phyloP scores from a whole-genome alignment of 2,797 vertebrate genomes.

The Sphenopsis melanotis region DNA sequence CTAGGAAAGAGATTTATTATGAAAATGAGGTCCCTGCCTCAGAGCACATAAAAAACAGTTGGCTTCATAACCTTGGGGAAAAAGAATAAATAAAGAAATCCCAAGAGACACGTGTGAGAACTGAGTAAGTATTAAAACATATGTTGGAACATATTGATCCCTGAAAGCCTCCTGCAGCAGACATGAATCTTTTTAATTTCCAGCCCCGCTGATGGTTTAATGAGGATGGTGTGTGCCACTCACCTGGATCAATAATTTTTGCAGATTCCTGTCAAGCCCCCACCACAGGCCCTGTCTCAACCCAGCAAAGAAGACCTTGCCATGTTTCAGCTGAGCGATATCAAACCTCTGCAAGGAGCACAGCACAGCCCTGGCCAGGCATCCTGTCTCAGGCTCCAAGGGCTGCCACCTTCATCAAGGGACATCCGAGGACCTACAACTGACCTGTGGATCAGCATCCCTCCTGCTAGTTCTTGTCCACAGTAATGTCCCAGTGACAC shows the following conservation, averaged over 20 bases:
- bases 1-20: conserved; percentile 16
- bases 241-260: neutral
- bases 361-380: neutral
- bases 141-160: conserved; percentile 64
- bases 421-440: rapidly evolving
- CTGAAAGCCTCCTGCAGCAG: conserved; percentile 7
- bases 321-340: rapidly evolving
- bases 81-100: conserved; percentile 59
- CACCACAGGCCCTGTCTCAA: rapidly evolving
- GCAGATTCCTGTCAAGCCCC: neutral
- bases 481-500: neutral
- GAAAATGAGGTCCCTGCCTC: conserved; percentile 12
- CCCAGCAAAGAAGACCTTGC: rapidly evolving
- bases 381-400: rapidly evolving
- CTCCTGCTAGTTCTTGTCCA: rapidly evolving
- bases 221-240: neutral
- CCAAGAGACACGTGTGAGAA: conserved; percentile 42
- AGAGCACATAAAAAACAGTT: conserved; percentile 26
- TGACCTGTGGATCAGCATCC: neutral
- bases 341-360: neutral
- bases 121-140: conserved; percentile 54
- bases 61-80: conserved; percentile 39
- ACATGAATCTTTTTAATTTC: neutral
- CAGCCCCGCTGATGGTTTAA: neutral
- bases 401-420: rapidly evolving